phyloP scores from a whole-genome alignment of 2,888 invertebrate species.

The Linyphia triangularis region DNA sequence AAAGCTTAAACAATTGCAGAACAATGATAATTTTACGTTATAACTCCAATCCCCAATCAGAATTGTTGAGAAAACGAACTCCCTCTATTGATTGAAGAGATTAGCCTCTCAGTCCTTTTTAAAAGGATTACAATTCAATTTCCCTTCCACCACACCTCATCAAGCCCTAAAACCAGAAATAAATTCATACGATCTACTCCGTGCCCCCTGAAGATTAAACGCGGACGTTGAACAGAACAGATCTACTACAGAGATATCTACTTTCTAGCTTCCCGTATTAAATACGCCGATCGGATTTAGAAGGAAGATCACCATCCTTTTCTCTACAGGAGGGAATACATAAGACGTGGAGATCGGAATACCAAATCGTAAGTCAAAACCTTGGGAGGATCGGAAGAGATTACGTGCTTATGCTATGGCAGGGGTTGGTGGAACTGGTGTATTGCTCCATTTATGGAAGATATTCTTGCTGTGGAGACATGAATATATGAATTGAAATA shows the following conservation, averaged over 20 bases:
- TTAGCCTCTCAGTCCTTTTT: background rate
- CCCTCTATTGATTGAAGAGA: too few relatives aligned
- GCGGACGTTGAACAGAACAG: background rate
- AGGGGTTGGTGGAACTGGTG: background rate
- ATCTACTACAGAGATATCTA: constrained; percentile 22
- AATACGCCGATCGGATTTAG: constrained; percentile 58
- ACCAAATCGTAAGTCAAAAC: constrained; percentile 66
- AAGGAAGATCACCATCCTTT: constrained; percentile 52
- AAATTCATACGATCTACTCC: background rate
- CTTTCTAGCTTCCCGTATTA: constrained; percentile 47
- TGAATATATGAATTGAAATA: too few relatives aligned
- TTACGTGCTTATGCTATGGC: constrained; percentile 50
- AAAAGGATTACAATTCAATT: background rate
- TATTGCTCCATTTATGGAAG: constrained; percentile 30
- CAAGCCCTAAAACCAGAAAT: background rate
- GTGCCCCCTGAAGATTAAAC: background rate
- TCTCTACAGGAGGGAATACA: background rate
- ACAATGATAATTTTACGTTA: too few relatives aligned
- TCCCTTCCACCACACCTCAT: background rate
- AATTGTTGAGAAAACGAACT: too few relatives aligned
- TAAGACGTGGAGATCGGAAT: constrained; percentile 34
- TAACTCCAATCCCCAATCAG: too few relatives aligned
- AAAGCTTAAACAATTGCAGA: too few relatives aligned
- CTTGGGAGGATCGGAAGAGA: constrained; percentile 42
- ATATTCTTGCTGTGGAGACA: too few relatives aligned